Evolutionary conservation across 2,888 invertebrate genomes (phyloP), one percentile per base, ranked within the genome.

Genomic region (Cephonodes hylas): DNA sequence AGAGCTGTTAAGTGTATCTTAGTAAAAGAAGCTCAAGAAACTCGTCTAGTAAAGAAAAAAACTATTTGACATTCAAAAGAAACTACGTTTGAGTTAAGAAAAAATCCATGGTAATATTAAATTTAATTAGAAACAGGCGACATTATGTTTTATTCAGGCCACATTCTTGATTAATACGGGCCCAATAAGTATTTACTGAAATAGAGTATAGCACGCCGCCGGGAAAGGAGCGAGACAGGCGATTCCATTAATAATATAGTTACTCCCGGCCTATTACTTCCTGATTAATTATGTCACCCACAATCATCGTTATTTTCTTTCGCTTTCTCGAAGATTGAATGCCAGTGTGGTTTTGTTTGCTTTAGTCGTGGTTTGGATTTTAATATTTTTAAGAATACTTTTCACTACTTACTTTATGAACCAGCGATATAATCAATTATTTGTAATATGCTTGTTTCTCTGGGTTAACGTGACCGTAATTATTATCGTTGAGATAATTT

Each of bases 211-310:
- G 60, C 61, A 63, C 57, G 66, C 63, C 63, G 63, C 42, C 59
- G 42, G 23, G n/a, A 63, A 45, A 46, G 38, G 61, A 67, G 60
- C 53, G 65, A 63, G 68, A 73, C 45, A 46, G 67, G 65, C 67
- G 64, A 71, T 68, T 57, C 66, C 70, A 77, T 79, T 77, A 79
- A 82, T 79, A 77, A 76, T 69, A 68, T 70, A 71, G 71, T 76
- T 76, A 70, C 72, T 71, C 65, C 67, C 71, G 61, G 64, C 66
- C 75, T 73, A 75, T 79, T 81, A 72, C 69, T 70, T 70, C 67
- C 69, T 75, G 74, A 82, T 80, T 79, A 81, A 81, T 79, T 76
- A 75, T 76, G 79, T 80, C 77, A 71, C 70, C 65, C 67, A 65
- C 74, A 74, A 74, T 71, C 69, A 68, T 69, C 69, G 64, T 71